phyloP scores from a whole-genome alignment of 2,797 vertebrate species.

The Lacerta agilis region DNA sequence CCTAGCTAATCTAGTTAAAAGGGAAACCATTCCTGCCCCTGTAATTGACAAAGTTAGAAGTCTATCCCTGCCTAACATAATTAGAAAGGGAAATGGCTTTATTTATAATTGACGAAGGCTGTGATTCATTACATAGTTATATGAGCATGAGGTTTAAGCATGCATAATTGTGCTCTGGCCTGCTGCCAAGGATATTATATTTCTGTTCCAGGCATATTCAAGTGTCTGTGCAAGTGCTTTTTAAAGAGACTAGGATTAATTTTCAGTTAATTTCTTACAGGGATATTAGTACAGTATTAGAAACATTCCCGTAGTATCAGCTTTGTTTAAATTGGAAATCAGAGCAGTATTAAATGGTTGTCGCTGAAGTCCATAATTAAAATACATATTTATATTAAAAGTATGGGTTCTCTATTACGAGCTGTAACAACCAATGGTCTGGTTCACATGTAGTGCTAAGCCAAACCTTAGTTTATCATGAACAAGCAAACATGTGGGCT shows the following conservation, averaged over 20 bases:
- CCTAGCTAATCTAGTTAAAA: constrained; percentile 18
- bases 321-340: not conserved
- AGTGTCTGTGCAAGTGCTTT: constrained; percentile 11
- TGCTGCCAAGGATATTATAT: constrained; percentile 22
- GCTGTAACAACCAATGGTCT: not conserved
- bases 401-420: not conserved
- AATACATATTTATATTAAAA: not conserved
- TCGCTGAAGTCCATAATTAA: not conserved
- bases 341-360: not conserved
- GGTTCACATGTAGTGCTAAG: not conserved
- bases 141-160: constrained; percentile 18
- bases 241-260: not conserved
- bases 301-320: not conserved
- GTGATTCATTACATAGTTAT: constrained; percentile 21
- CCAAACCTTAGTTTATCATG: too few species aligned
- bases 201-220: constrained; percentile 23
- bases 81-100: constrained; percentile 36
- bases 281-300: not conserved
- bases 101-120: constrained; percentile 29
- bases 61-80: constrained; percentile 7
- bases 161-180: not conserved
- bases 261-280: constrained; percentile 4
- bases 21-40: not conserved
- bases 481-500: too few species aligned
- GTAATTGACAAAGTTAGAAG: constrained; percentile 6